Percentiles rank a stretch among this genome's conserved stretches.
phyloP scores from a whole-genome alignment of 53 echinoderm and acorn worm genomes.

The Henricia sp. region DNA sequence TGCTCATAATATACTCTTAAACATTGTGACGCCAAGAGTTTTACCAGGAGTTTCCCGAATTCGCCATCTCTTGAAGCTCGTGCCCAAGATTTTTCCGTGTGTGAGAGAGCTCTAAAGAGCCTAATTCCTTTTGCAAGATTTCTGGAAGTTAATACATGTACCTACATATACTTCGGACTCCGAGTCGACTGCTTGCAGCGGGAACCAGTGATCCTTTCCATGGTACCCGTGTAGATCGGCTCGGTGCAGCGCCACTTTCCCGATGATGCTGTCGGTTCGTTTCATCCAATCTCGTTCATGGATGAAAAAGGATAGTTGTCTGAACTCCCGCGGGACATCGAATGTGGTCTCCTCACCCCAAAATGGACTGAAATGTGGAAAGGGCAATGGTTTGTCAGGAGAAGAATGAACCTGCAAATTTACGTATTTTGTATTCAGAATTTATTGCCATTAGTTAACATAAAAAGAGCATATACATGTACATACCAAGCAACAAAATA shows the following conservation, averaged over 20 bases:
- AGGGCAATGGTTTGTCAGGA: not conserved
- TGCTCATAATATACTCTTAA: too few species aligned
- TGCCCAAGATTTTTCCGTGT: too few species aligned
- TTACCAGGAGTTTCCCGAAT: too few species aligned
- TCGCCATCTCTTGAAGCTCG: too few species aligned
- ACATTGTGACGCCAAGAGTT: too few species aligned
- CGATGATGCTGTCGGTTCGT: constrained; percentile 78
- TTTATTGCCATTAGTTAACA: too few species aligned
- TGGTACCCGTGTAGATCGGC: constrained; percentile 83
- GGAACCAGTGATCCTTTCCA: constrained; percentile 95
- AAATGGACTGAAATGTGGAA: constrained; percentile 79
- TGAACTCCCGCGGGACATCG: constrained; percentile 91
- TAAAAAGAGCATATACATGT: too few species aligned
- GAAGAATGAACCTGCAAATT: too few species aligned
- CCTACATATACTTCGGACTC: constrained; percentile 98
- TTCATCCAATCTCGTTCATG: constrained; percentile 94
- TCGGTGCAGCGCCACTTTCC: constrained; percentile 80
- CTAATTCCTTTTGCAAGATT: too few species aligned
- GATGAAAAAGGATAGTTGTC: constrained; percentile 90
- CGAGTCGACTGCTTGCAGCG: constrained; percentile 78
- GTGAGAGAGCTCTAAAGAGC: too few species aligned
- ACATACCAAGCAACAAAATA: too few species aligned
- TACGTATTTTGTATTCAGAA: too few species aligned
- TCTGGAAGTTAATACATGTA: not conserved
- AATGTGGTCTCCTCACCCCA: constrained; percentile 97